These are phyloP conservation scores for Rotaria sp. DNA, from an alignment of 2,888 invertebrate genomes.

Conservation along the genomic window DNA sequence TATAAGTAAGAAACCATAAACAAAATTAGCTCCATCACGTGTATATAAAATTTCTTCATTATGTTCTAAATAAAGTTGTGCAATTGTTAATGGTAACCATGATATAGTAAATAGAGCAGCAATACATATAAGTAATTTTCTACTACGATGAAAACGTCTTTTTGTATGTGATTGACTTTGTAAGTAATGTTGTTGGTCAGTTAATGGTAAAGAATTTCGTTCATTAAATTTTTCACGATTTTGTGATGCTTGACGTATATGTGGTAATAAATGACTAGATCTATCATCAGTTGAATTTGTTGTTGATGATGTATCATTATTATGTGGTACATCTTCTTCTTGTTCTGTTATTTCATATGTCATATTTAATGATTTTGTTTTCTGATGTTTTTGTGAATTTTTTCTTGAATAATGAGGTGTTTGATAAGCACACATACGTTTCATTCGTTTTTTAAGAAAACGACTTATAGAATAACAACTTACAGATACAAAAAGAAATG, in stretches of 20 bases:
- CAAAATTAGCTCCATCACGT: background rate
- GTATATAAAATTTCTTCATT: background rate
- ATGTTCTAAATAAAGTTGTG: background rate
- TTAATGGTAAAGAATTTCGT: background rate
- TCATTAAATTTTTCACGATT: background rate
- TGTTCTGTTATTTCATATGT: background rate
- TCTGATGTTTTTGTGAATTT: background rate
- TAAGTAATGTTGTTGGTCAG: background rate
- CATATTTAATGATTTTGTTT: background rate
- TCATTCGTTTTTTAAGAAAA: background rate
- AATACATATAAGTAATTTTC: conserved; percentile 19
- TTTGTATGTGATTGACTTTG: conserved; percentile 8
- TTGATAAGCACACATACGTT: background rate
- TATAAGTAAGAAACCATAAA: background rate
- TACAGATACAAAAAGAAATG: conserved; percentile 9
- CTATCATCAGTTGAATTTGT: background rate
- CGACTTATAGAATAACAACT: conserved; percentile 27
- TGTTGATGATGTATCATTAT: background rate
- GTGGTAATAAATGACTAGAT: background rate
- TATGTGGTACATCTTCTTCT: background rate
- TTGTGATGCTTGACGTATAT: background rate
- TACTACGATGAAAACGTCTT: conserved; percentile 9
- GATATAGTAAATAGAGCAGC: background rate
- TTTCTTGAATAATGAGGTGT: no score
- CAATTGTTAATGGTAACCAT: conserved; percentile 11